Evolutionary conservation across 1,140 invertebrate genomes (phyloP).

Genomic region (Sycobia sp.): DNA sequence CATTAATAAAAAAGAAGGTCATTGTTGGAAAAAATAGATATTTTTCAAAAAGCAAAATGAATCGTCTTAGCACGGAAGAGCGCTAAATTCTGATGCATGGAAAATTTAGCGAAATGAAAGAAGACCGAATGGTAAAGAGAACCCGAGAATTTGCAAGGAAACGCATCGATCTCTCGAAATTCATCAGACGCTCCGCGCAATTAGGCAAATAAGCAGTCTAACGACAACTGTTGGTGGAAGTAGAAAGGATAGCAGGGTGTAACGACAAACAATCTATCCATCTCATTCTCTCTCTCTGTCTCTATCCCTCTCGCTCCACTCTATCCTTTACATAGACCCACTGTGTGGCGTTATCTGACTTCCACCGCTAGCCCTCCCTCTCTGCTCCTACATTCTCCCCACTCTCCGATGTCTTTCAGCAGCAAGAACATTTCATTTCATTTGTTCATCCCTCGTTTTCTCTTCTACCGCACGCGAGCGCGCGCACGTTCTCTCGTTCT

Average conservation of each 20-base stretch:
- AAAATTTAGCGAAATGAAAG: too few relatives aligned
- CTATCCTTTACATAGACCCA: background rate
- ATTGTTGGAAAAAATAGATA: too few relatives aligned
- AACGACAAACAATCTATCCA: slow-evolving; percentile 58
- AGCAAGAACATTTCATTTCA: slow-evolving; percentile 59
- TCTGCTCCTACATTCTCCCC: background rate
- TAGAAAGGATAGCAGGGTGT: slow-evolving; percentile 50
- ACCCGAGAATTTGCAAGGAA: slow-evolving; percentile 43
- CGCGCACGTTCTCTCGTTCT: slow-evolving; percentile 36
- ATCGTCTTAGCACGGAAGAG: too few relatives aligned
- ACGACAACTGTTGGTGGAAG: slow-evolving; percentile 47
- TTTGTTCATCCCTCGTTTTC: slow-evolving; percentile 55
- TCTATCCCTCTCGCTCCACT: slow-evolving; percentile 14
- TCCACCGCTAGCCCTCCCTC: slow-evolving; percentile 27
- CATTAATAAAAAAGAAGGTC: too few relatives aligned
- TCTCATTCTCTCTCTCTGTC: slow-evolving; percentile 29
- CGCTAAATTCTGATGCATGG: too few relatives aligned
- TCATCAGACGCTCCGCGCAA: slow-evolving; percentile 53
- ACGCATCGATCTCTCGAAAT: slow-evolving; percentile 54
- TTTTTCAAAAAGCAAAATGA: too few relatives aligned
- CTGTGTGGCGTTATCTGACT: slow-evolving; percentile 31
- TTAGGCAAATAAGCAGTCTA: slow-evolving; percentile 60
- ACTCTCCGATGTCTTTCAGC: slow-evolving; percentile 41
- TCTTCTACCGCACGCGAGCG: slow-evolving; percentile 40
- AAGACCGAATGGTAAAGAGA: background rate